Base-by-base conservation (phyloP, 2,113 vertebrate species). In the Halichoeres trimaculatus region DNA sequence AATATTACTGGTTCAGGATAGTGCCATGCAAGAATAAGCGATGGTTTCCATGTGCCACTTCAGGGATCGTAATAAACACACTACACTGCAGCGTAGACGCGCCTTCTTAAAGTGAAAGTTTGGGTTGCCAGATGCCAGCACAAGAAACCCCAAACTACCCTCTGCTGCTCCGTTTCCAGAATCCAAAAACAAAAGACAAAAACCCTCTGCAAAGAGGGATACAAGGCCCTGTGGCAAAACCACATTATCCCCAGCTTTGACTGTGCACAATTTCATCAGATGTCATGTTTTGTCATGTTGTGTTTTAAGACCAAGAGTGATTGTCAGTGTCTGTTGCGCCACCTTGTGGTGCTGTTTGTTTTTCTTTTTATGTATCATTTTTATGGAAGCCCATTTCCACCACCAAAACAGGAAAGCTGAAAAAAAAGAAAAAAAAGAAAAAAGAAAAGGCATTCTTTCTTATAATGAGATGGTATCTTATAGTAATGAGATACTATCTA, bases 31-130 rank as follows among this genome's bases (percentile, higher is more conserved):
- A 66, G 52, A 41, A 62, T 45, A 68, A 70, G 60, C 78, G 11
- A 69, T 72, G 66, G 72, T 77, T 74, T 91, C 92, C 93, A 93
- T 93, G 94, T 94, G 93, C 91, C 90, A 88, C 91, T 92, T 90
- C 77, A 59, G 87, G 84, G 83, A 67, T 61, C 51, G 84, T 54
- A 67, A 90, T 83, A 92, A 92, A 91, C 91, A 88, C 81, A 84
- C 76, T 58, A 76, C 81, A 78, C 87, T 74, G 89, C 82, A 81
- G 76, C 75, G 57, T 38, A 70, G 83, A 88, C 88, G 74, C 93
- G 93, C 93, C 94, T 93, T 93, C 93, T 95, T 95, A 95, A 94
- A 95, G 93, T 72, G 93, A 85, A 91, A 93, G 91, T 88, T 90
- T 86, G 78, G 36, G 62, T 40, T 72, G 70, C 43, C 59, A 86